A percentile compares a stretch with the other conserved stretches of the same genome.
Conservation (phyloP, 2,113 vertebrate species). For the Monarcha castaneiventris region DNA sequence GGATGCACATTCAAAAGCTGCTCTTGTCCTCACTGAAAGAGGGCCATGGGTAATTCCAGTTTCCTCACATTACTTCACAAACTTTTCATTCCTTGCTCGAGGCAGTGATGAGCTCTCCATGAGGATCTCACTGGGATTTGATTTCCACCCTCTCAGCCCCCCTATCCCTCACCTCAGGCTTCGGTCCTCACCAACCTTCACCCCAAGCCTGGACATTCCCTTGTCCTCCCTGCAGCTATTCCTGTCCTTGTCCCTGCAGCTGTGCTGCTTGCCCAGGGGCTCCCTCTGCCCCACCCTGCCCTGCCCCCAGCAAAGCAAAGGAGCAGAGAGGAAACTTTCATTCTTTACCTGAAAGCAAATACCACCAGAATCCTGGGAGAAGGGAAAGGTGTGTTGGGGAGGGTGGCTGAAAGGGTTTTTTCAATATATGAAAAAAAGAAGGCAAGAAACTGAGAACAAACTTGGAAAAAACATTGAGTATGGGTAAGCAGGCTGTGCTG, state of each 20-base stretch:
- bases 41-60: neutral
- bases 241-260: neutral
- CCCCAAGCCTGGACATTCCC: neutral
- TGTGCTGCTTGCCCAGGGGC: neutral
- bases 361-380: neutral
- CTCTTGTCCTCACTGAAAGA: neutral
- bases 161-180: neutral
- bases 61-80: neutral
- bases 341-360: neutral
- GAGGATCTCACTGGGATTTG: neutral
- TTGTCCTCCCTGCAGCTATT: neutral
- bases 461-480: neutral
- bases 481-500: neutral
- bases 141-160: neutral
- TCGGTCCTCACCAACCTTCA: fast-evolving
- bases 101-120: neutral
- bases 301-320: neutral
- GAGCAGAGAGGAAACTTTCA: neutral
- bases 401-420: neutral
- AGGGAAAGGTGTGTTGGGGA: neutral
- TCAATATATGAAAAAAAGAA: neutral
- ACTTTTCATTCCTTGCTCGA: neutral
- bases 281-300: neutral
- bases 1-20: neutral
- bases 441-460: neutral